Evolutionary conservation across 2,888 invertebrate genomes (phyloP), one percentile per base, ranked within the genome.

Genomic region (Nudaria mundana): DNA sequence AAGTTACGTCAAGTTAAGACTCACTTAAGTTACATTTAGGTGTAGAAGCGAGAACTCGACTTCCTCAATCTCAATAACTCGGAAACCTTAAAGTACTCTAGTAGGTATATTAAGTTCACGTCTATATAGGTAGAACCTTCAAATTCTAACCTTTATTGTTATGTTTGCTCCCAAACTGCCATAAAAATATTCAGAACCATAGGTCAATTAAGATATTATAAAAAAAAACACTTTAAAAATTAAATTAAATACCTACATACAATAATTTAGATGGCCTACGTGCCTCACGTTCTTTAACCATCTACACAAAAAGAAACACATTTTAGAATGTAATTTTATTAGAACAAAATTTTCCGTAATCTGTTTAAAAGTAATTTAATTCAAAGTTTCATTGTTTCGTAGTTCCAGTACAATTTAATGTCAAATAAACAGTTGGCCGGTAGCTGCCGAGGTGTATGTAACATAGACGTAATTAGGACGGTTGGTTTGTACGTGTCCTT

Each of bases 1-100:
- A 39, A 53, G 40, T 37, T 45, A 48, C 32, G n/a, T n/a, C 28
- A 36, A 40, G 37, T 38, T 49, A 18, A 58, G 54, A 61, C 66
- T 66, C 64, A 61, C 59, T 59, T 63, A 48, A 59, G 52, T 52
- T 48, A 42, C 35, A 33, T 42, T 37, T 47, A 44, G 36, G 44
- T 47, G 33, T 20, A 37, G 37, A 44, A 11, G 37, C 23, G 37
- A 36, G 23, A 42, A 38, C 22, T 29, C 12, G 10, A 26, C 25
- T 30, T 30, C 33, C 31, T 42, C 11, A 24, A 29, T 43, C 37
- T 28, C 22, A 11, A 29, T 22, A 34, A 48, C 39, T 43, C 34
- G 22, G n/a, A 14, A 45, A 35, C 37, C 26, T 42, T 32, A 37
- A 37, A 42, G 37, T 46, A 39, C 38, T 33, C 41, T 39, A 44